Percentiles rank a stretch among this genome's conserved stretches.
These are phyloP conservation scores for Epirrita christyi DNA, from an alignment of 2,888 invertebrate genomes.

Conservation along the genomic window DNA sequence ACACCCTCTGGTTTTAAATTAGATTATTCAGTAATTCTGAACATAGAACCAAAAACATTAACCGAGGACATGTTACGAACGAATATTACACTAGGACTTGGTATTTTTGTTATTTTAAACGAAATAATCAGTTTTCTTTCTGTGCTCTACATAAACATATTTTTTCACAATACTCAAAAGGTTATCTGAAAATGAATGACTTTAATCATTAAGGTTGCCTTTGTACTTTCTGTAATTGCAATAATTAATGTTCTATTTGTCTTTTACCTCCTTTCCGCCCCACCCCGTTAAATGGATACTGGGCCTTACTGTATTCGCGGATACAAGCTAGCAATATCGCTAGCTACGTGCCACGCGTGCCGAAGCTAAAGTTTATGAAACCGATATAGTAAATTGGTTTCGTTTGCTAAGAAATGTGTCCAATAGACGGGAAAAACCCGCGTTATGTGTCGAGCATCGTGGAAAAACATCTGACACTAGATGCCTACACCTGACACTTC, in stretches of 20 bases:
- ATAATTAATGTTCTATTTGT: too few relatives aligned
- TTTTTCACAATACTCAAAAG: too few relatives aligned
- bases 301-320: background rate
- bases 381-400: slow-evolving; percentile 51
- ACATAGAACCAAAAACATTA: slow-evolving; percentile 17
- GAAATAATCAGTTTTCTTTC: background rate
- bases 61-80: background rate
- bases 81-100: too few relatives aligned
- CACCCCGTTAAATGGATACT: too few relatives aligned
- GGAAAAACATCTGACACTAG: slow-evolving; percentile 6
- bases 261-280: too few relatives aligned
- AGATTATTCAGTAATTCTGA: slow-evolving; percentile 13
- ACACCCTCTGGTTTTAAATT: slow-evolving; percentile 15
- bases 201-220: background rate
- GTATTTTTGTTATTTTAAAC: too few relatives aligned
- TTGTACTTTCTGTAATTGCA: background rate
- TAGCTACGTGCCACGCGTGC: slow-evolving; percentile 26
- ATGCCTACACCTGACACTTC: slow-evolving; percentile 5
- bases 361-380: slow-evolving; percentile 44
- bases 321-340: slow-evolving; percentile 22
- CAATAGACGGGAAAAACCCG: slow-evolving; percentile 24
- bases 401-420: slow-evolving; percentile 45
- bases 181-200: too few relatives aligned
- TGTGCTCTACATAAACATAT: background rate
- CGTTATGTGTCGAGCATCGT: background rate